A percentile compares a stretch with the other conserved stretches of the same genome.
Conservation (phyloP, 2,113 vertebrate genomes). For the Siniperca knerii region DNA sequence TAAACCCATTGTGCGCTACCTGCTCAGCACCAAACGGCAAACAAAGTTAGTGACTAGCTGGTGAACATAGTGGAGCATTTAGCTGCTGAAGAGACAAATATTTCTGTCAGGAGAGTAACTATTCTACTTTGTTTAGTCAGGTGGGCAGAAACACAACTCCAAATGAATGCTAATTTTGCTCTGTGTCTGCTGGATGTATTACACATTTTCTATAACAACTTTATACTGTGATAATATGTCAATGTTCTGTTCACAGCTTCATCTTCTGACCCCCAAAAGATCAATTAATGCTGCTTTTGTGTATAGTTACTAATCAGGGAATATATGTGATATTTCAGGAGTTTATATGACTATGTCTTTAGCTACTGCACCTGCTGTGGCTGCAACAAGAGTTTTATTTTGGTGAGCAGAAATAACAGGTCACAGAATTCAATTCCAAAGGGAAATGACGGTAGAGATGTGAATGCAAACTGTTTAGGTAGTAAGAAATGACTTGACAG, state of each 20-base stretch:
- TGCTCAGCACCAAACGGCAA: neutral
- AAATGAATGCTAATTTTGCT: neutral
- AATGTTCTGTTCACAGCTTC: too few relatives aligned
- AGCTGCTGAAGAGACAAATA: neutral
- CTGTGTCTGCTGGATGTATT: too few relatives aligned
- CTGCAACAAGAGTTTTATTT: neutral
- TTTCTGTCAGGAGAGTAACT: neutral
- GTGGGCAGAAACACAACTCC: neutral
- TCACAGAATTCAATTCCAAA: neutral
- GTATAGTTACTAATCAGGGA: neutral
- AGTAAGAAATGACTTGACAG: neutral
- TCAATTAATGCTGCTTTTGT: neutral
- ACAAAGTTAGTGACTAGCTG: neutral
- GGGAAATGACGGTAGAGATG: neutral
- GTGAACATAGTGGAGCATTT: neutral
- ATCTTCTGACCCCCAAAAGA: neutral
- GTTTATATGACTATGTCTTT: neutral
- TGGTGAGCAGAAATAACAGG: neutral
- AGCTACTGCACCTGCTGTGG: too few relatives aligned
- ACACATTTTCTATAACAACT: too few relatives aligned
- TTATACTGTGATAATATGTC: too few relatives aligned
- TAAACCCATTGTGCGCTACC: neutral
- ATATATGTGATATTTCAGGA: neutral
- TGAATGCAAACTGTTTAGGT: neutral
- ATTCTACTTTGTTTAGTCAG: neutral